Evolutionary conservation across 2,113 vertebrate species (phyloP), one percentile per base, ranked within the genome.

Genomic region (Microcebus jonahi): DNA sequence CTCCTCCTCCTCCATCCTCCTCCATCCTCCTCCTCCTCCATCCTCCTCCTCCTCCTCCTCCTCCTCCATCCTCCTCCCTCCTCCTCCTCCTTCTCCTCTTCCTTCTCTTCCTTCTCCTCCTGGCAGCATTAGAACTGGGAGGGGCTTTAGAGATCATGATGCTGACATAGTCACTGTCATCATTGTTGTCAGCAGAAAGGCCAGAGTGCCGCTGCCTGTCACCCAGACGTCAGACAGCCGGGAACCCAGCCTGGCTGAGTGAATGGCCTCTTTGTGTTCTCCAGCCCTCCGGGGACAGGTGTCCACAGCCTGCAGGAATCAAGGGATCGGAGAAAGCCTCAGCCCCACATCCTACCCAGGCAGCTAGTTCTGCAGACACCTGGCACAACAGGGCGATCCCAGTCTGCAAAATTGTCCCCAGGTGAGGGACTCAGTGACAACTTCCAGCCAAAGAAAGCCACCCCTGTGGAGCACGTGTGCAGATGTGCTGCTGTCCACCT

Each of bases 211-310:
- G 3, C 42, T 21, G 31, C 27, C 25, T 68, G 27, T 57, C 10
- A 0, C 27, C 70, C 34, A 18, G n/a, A 90, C 31, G 68, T 20
- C 77, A 45, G n/a, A 4, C 39, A 15, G 23, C 1, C 14, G 29
- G 36, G 27, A 83, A 50, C 27, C 14, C 31, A 81, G 59, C 21
- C 20, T 12, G 6, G 9, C 71, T 0, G 0, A 79, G 61, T 0
- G 0, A 45, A 39, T 11, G 48, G 39, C 34, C 63, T 73, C 57
- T 17, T 79, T 1, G 0, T 8, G 0, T 6, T 42, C 45, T 48
- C 31, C 42, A 29, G 65, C 31, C 5, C 0, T n/a, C 61, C n/a
- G 13, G 88, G 21, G 45, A 14, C 42, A 45, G 70, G 27, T 23
- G 31, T 75, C 63, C 25, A 14, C 50, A 2, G 1, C 45, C 39